Base-by-base conservation (phyloP, 2,797 vertebrate species). In the Parambassis ranga region DNA sequence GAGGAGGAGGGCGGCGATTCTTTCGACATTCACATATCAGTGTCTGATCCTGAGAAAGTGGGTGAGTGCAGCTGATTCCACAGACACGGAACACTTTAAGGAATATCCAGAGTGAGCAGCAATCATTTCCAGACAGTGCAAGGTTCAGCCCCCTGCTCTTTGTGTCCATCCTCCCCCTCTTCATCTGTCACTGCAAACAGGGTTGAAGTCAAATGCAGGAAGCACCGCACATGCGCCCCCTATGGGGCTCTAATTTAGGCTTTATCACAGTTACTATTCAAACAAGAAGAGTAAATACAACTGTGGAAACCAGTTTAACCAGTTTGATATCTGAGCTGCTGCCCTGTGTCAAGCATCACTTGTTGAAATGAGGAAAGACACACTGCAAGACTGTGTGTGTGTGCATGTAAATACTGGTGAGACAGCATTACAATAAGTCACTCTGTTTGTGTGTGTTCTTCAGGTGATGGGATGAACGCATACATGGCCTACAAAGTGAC, bases 41-140 rank as follows among this genome's bases (percentile, higher is more conserved):
- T 98, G 51, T 98, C 97, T 6, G 96, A 98, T 79, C 97, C 96
- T 6, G 97, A 98, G 87, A 98, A 98, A 98, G 94, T 98, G 10
- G 97, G 96, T 98, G 82, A 93, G 96, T 91, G 3, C 15, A 9
- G n/a, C n/a, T 26, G 1, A 18, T 11, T 2, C 39, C 13, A 42
- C 10, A 15, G 15, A n/a, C n/a, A n/a, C n/a, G n/a, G n/a, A n/a
- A 31, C 30, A 2, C 16, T 15, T 9, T 6, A 2, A 2, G 13
- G 7, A 51, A 7, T 4, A 10, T 23, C 24, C 42, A n/a, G n/a
- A n/a, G n/a, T n/a, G n/a, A n/a, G n/a, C n/a, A n/a, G n/a, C n/a
- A n/a, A n/a, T n/a, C n/a, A n/a, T n/a, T n/a, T n/a, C n/a, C n/a
- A n/a, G n/a, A n/a, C n/a, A n/a, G n/a, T n/a, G 16, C 14, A 14